These are phyloP conservation scores for Galago senegalensis DNA, from an alignment of 2,797 vertebrate genomes.

Conservation along the genomic window DNA sequence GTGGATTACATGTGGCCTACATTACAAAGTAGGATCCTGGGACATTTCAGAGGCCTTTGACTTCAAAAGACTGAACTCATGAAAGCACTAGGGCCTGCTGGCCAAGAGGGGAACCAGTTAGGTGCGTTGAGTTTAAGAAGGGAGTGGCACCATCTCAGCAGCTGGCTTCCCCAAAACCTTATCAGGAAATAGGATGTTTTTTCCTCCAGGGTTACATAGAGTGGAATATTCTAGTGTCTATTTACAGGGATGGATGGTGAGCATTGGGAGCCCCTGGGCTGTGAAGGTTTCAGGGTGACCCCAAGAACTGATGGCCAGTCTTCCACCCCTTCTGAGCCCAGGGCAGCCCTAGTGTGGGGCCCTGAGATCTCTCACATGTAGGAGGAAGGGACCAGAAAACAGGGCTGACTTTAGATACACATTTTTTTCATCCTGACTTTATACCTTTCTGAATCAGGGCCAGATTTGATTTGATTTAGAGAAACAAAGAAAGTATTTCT, in stretches of 20 bases:
- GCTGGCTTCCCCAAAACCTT: neutral
- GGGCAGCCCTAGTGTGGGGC: neutral
- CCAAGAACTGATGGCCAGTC: neutral
- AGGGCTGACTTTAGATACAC: neutral
- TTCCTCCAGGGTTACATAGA: neutral
- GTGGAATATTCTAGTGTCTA: neutral
- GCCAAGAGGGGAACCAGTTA: neutral
- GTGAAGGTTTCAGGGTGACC: neutral
- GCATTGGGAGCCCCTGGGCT: neutral
- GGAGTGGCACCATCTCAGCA: accelerated
- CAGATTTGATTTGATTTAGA: neutral
- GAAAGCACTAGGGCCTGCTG: neutral
- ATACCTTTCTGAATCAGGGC: neutral
- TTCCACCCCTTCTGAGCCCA: neutral
- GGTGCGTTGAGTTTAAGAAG: neutral
- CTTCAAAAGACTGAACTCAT: neutral
- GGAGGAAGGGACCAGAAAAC: neutral
- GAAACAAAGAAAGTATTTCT: constrained; percentile 18
- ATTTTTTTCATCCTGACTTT: neutral
- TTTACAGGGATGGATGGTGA: neutral
- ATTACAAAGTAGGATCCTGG: neutral
- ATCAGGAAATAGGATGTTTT: neutral
- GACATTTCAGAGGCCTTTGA: neutral
- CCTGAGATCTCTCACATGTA: neutral
- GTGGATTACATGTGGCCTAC: neutral